Percentiles rank a stretch among this genome's conserved stretches.
These are phyloP conservation scores for Pungitius pungitius DNA, from an alignment of 2,113 vertebrate species.

Conservation along the genomic window DNA sequence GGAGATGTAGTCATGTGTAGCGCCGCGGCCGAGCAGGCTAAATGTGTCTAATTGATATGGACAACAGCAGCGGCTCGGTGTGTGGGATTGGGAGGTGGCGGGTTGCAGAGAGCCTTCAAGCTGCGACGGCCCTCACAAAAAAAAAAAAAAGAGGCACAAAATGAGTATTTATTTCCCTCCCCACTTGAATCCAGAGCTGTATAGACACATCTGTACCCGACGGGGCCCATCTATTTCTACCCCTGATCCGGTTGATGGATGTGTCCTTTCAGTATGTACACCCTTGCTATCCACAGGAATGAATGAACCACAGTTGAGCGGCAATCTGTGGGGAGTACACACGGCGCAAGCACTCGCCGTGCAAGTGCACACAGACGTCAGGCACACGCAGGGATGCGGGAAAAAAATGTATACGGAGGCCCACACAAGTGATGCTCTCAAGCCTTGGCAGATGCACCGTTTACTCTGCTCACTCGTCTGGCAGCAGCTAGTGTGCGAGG, in stretches of 20 bases:
- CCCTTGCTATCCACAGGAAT: constrained; percentile 63
- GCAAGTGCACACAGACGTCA: constrained; percentile 7
- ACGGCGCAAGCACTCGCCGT: constrained; percentile 13
- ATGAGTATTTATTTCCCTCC: constrained; percentile 10
- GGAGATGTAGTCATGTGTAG: constrained; percentile 78
- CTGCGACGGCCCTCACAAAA: constrained; percentile 10
- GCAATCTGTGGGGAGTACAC: constrained; percentile 55
- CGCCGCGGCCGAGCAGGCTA: constrained; percentile 69
- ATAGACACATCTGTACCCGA: constrained; percentile 57
- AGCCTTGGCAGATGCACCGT: constrained; percentile 14
- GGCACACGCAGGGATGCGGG: neutral
- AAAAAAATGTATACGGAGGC: neutral
- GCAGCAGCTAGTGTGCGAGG: neutral
- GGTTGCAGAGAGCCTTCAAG: constrained; percentile 41
- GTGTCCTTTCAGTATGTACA: constrained; percentile 67
- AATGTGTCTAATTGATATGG: constrained; percentile 78
- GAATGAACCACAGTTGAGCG: constrained; percentile 71
- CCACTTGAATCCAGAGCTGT: constrained; percentile 16
- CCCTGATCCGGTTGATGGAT: constrained; percentile 65
- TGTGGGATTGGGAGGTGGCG: constrained; percentile 61
- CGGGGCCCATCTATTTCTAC: constrained; percentile 61
- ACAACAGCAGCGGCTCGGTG: constrained; percentile 67
- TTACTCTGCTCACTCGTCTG: constrained; percentile 29
- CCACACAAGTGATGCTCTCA: constrained; percentile 14
- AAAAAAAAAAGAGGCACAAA: neutral